phyloP scores from a whole-genome alignment of 2,888 invertebrate genomes.

The Euzetes globulus region DNA sequence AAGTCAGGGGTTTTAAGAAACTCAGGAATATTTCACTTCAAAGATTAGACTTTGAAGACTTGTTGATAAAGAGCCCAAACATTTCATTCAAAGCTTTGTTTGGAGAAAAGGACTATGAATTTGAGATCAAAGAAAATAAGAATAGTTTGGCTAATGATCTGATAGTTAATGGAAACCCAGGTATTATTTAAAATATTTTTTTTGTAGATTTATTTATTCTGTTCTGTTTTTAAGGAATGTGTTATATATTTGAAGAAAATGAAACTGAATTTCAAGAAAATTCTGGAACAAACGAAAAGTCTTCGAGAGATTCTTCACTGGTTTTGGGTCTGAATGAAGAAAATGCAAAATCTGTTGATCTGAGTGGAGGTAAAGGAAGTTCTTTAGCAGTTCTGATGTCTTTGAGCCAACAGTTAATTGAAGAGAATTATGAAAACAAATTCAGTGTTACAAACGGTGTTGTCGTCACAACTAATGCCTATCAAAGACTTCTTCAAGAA shows the following conservation, averaged over 20 bases:
- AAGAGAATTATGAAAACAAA: background rate
- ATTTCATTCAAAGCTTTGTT: slow-evolving; percentile 1
- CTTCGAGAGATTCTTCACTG: background rate
- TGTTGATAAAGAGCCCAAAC: background rate
- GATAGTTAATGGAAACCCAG: slow-evolving; percentile 10
- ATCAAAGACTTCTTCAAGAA: background rate
- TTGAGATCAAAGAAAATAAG: background rate
- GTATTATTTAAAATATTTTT: too few relatives aligned
- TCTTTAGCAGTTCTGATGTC: slow-evolving; percentile 36
- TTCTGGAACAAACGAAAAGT: background rate
- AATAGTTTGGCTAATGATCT: slow-evolving; percentile 4
- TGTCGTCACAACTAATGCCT: slow-evolving; percentile 34
- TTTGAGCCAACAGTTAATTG: background rate
- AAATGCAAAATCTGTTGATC: slow-evolving; percentile 34
- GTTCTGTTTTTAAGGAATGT: slow-evolving; percentile 4
- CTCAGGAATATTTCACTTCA: background rate
- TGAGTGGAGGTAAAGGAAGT: slow-evolving; percentile 36
- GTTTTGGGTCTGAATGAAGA: slow-evolving; percentile 18
- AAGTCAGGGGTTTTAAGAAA: background rate
- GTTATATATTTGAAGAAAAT: slow-evolving; percentile 10
- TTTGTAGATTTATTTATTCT: too few relatives aligned
- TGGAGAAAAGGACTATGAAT: slow-evolving; percentile 3
- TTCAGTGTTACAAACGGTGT: slow-evolving; percentile 31
- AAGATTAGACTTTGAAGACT: background rate
- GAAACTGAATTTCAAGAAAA: background rate